Percentiles rank a stretch among this genome's conserved stretches.
These are phyloP conservation scores for Podargus strigoides DNA, from an alignment of 2,797 vertebrate species.

Conservation along the genomic window DNA sequence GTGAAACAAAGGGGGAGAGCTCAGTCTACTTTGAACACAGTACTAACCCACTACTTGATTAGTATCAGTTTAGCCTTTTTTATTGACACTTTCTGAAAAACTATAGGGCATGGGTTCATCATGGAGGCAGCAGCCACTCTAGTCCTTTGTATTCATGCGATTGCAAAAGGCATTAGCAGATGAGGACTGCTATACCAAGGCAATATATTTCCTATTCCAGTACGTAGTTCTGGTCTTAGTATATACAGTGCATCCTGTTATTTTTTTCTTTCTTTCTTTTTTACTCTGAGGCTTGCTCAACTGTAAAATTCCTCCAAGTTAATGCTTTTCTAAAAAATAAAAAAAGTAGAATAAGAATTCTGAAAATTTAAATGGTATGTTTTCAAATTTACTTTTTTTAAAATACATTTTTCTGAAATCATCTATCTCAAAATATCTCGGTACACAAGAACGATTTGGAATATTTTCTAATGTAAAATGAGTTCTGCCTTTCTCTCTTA, in stretches of 20 bases:
- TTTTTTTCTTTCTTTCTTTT: neutral
- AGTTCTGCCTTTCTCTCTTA: neutral
- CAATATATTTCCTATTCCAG: neutral
- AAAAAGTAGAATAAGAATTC: neutral
- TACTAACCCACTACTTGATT: neutral
- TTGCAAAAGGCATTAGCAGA: neutral
- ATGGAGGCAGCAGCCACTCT: neutral
- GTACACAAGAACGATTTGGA: neutral
- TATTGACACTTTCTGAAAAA: neutral
- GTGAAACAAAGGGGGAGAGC: neutral
- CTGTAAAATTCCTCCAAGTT: neutral
- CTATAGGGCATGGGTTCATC: neutral
- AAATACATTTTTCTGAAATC: neutral
- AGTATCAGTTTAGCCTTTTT: neutral
- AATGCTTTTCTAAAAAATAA: too few species aligned
- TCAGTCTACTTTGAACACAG: neutral
- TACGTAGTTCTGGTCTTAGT: neutral
- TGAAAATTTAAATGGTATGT: neutral
- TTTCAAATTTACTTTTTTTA: neutral
- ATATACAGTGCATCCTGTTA: accelerated
- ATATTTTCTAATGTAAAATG: neutral
- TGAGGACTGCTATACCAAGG: neutral
- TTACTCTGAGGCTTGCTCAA: neutral
- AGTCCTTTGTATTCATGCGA: neutral
- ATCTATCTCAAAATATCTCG: neutral